A percentile compares a stretch with the other conserved stretches of the same genome.
Evolutionary conservation across 1,140 invertebrate species (phyloP).

Genomic region (Pseudomyrmex flavicornis): DNA sequence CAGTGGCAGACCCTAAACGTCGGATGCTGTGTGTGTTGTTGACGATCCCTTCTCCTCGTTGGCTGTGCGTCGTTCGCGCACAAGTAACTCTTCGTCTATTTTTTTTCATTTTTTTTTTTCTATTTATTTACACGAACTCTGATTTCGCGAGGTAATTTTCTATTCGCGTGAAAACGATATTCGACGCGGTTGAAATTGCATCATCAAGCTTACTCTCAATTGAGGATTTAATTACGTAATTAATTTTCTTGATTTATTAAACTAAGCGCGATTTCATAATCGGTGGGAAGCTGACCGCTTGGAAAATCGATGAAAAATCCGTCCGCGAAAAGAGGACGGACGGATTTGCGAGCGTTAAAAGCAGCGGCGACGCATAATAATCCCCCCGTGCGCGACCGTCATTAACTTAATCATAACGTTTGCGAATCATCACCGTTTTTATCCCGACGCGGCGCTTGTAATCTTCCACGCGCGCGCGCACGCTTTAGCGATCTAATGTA

Average conservation of each 20-base stretch:
- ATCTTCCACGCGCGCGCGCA: slow-evolving; percentile 22
- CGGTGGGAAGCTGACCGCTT: neutral
- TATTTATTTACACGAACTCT: neutral
- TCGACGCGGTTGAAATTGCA: neutral
- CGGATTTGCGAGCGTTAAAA: neutral
- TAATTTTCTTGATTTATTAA: too few relatives aligned
- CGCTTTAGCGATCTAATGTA: slow-evolving; percentile 15
- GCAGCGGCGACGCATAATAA: neutral
- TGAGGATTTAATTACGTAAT: too few relatives aligned
- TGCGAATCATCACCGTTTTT: neutral
- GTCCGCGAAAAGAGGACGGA: too few relatives aligned
- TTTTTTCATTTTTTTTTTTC: too few relatives aligned
- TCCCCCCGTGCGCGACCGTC: too few relatives aligned
- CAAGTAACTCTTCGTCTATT: neutral
- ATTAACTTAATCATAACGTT: slow-evolving; percentile 37
- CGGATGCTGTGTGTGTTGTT: neutral
- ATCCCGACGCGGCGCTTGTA: slow-evolving; percentile 6
- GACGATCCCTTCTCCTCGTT: slow-evolving; percentile 20
- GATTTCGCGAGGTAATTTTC: neutral
- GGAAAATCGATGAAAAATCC: neutral
- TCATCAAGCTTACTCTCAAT: too few relatives aligned
- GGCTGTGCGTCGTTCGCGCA: neutral
- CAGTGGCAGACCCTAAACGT: slow-evolving; percentile 6
- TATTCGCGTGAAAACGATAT: neutral
- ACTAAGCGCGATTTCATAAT: neutral